Base-by-base conservation (phyloP, 2,113 vertebrate genomes). In the Zeus faber region DNA sequence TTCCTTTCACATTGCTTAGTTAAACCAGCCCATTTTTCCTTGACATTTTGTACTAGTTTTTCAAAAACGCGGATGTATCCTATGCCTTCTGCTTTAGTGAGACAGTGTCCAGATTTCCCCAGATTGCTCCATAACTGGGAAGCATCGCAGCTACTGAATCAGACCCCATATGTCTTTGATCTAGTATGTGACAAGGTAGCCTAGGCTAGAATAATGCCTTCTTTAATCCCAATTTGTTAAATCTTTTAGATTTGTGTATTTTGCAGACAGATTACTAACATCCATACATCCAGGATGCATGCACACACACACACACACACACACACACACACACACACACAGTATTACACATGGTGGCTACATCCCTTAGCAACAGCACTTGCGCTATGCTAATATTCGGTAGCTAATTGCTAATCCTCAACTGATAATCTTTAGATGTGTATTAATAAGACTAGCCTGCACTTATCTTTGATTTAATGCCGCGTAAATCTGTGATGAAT, bases 351-450 rank as follows among this genome's bases (percentile, higher is more conserved):
- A 26, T 17, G 24, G 24, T 27, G 46, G 25, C 22, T 8, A 29
- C n/a, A 49, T 27, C 23, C 23, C 7, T 27, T n/a, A 27, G 14
- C 16, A 27, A 27, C 4, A 25, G 14, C 13, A 6, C 46, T 48
- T 27, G 47, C 6, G 7, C 47, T 10, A 29, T 29, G 47, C 47
- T 49, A 27, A 49, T 49, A 49, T 49, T 24, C 20, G 16, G 11
- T 18, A 31, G 25, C n/a, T 49, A 49, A 49, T 49, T 49, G 47
- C 47, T 49, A 49, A 29, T 29, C 46, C 23, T 11, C 24, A 48
- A 27, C 47, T 27, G 26, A 17, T 49, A 31, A 49, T 29, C 27
- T 31, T 31, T 49, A 31, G 17, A 49, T 31, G 4, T 21, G 48
- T 49, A 49, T 49, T 49, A 49, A 31, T 49, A 21, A 29, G 48